phyloP scores from a whole-genome alignment of 2,113 vertebrate species.

The Fulica atra region DNA sequence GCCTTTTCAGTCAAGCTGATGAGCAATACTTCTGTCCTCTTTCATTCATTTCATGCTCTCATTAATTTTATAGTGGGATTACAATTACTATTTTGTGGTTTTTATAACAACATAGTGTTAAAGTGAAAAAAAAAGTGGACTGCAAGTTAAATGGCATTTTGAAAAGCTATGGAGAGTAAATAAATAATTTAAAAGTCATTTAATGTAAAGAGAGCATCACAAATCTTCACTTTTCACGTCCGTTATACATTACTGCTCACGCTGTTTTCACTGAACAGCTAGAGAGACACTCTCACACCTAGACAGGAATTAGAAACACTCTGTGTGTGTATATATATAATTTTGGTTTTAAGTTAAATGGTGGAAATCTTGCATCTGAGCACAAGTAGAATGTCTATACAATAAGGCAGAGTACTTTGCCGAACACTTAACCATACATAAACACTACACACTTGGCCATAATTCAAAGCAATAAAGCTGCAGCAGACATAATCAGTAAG shows the following conservation, averaged over 20 bases:
- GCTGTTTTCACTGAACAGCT: not conserved
- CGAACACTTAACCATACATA: not conserved
- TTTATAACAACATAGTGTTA: not conserved
- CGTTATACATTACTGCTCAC: not conserved
- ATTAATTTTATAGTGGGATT: not conserved
- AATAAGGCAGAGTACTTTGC: not conserved
- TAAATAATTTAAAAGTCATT: not conserved
- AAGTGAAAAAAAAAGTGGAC: not conserved
- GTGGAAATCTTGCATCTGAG: not conserved
- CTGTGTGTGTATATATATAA: fast-evolving
- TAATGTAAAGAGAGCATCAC: not conserved
- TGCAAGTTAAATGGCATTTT: not conserved
- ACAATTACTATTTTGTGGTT: not conserved
- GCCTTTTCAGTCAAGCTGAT: not conserved
- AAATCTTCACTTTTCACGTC: not conserved
- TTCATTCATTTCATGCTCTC: not conserved
- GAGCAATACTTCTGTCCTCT: not conserved
- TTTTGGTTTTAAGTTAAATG: not conserved
- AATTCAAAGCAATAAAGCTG: not conserved
- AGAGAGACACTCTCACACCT: not conserved
- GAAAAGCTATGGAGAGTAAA: not conserved
- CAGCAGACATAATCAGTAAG: not conserved
- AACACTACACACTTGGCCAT: not conserved
- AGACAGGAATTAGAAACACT: not conserved
- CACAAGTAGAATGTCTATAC: not conserved